These are phyloP conservation scores for Lacerta viridis DNA, from an alignment of 2,797 vertebrate genomes.

Conservation along the genomic window DNA sequence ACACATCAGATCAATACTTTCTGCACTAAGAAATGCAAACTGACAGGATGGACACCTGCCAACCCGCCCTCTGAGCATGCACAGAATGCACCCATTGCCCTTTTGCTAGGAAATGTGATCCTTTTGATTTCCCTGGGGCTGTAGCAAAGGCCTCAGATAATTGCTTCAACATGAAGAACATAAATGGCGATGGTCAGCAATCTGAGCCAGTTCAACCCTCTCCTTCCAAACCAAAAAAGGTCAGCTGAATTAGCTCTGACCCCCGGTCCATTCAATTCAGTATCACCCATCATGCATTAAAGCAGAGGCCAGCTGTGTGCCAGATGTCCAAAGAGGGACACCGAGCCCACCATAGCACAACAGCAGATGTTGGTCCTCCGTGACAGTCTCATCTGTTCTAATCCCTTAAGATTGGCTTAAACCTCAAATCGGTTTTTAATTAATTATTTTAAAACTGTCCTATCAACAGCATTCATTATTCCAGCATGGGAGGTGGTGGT, in stretches of 20 bases:
- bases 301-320: neutral
- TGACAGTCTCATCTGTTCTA: conserved; percentile 14
- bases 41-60: too few relatives aligned
- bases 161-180: neutral
- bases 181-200: neutral
- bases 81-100: neutral
- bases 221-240: conserved; percentile 17
- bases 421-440: conserved; percentile 19
- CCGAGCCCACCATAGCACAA: neutral
- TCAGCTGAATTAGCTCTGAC: neutral
- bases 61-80: neutral
- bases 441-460: neutral
- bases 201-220: neutral
- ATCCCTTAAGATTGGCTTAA: conserved; percentile 37
- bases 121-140: neutral
- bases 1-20: too few relatives aligned
- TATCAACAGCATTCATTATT: neutral
- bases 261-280: neutral
- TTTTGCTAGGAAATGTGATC: neutral
- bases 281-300: neutral
- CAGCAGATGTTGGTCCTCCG: conserved; percentile 6
- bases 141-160: neutral
- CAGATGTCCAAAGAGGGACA: conserved; percentile 24
- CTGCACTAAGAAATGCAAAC: too few relatives aligned
- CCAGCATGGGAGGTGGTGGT: neutral